Percentiles rank a stretch among this genome's conserved stretches.
phyloP scores from a whole-genome alignment of 2,888 invertebrate species.

The Sepioteuthis lessoniana region DNA sequence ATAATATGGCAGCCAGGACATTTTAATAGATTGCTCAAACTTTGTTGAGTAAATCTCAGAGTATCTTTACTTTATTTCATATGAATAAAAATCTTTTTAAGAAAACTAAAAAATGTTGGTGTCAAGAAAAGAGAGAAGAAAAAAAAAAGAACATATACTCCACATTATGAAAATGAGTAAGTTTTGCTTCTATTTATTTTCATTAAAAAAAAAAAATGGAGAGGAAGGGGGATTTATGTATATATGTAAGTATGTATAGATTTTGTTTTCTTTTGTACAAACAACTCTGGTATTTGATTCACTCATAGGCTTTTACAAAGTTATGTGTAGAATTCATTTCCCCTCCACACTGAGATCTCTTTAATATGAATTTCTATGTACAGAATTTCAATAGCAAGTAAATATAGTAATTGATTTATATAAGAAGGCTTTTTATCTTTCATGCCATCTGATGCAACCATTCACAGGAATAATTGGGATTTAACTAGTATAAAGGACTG shows the following conservation, averaged over 20 bases:
- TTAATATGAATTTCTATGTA: background rate
- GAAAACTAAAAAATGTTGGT: background rate
- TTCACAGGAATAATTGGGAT: background rate
- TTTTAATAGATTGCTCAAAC: background rate
- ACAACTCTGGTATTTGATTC: background rate
- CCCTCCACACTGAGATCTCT: background rate
- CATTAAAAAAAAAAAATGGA: background rate
- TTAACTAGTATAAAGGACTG: background rate
- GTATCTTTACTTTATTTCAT: background rate
- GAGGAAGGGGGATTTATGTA: background rate
- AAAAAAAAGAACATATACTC: background rate
- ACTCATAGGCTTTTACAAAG: background rate
- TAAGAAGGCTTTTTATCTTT: background rate
- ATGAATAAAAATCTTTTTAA: background rate
- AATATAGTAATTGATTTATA: background rate
- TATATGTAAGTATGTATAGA: background rate
- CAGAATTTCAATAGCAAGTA: background rate
- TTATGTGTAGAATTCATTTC: background rate
- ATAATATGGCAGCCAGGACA: slow-evolving; percentile 23
- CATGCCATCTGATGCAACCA: background rate
- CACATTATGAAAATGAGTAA: slow-evolving; percentile 14
- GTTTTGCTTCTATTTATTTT: slow-evolving; percentile 33
- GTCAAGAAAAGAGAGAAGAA: background rate
- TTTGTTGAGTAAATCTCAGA: background rate
- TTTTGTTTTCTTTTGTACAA: background rate